A percentile compares a stretch with the other conserved stretches of the same genome.
These are phyloP conservation scores for Pissodes strobi DNA, from an alignment of 1,140 invertebrate genomes.

Conservation along the genomic window DNA sequence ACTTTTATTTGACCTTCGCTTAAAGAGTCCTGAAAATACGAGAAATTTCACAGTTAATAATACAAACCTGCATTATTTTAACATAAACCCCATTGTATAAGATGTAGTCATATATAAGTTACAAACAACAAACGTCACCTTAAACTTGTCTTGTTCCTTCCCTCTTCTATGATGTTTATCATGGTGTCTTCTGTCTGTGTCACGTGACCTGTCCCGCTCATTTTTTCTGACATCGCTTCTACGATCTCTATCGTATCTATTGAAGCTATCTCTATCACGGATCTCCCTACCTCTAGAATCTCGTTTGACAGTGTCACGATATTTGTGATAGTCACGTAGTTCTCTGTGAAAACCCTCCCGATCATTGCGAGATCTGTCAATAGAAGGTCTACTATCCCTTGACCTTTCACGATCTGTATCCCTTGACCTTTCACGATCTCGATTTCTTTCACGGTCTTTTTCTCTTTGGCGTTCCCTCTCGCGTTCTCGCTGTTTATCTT, in stretches of 20 bases:
- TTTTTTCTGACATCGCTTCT: slow-evolving; percentile 37
- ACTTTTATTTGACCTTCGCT: slow-evolving; percentile 77
- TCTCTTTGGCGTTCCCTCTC: slow-evolving; percentile 45
- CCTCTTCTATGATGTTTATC: slow-evolving; percentile 50
- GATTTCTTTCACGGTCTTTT: slow-evolving; percentile 52
- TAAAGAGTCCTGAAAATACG: slow-evolving; percentile 67
- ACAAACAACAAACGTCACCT: too few species aligned
- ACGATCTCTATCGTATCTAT: slow-evolving; percentile 33
- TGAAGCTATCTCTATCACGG: slow-evolving; percentile 57
- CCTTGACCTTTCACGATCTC: slow-evolving; percentile 46
- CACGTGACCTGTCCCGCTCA: slow-evolving; percentile 30
- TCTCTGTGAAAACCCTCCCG: slow-evolving; percentile 25
- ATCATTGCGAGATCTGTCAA: slow-evolving; percentile 3
- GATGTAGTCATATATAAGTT: too few species aligned
- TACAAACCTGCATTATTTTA: background rate
- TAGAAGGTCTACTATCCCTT: background rate
- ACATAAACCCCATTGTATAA: background rate
- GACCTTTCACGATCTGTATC: slow-evolving; percentile 1
- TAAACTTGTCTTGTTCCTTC: slow-evolving; percentile 65
- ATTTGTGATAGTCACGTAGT: slow-evolving; percentile 18
- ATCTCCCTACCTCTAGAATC: slow-evolving; percentile 44
- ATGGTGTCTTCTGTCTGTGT: slow-evolving; percentile 45
- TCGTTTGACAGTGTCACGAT: slow-evolving; percentile 6
- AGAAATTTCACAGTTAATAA: background rate
- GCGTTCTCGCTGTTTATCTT: slow-evolving; percentile 26